These are phyloP conservation scores for Pluvialis apricaria DNA, from an alignment of 2,113 vertebrate genomes.

Conservation along the genomic window DNA sequence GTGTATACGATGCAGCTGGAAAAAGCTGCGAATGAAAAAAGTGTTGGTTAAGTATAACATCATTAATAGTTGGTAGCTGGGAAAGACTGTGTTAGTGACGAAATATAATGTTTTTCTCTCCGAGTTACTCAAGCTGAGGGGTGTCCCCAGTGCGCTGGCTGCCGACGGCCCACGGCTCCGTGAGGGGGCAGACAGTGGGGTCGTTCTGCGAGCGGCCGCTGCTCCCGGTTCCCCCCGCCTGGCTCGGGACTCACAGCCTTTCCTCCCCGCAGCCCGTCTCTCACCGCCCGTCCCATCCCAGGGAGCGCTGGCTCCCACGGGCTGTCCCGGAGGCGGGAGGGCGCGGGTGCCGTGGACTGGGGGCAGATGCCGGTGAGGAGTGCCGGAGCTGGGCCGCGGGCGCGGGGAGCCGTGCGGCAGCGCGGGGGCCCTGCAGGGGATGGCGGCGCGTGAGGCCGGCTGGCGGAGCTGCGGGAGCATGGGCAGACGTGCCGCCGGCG, in stretches of 20 bases:
- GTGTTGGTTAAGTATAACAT: background rate
- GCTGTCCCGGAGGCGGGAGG: background rate
- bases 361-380: too few species aligned
- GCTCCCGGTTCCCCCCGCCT: background rate
- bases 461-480: too few species aligned
- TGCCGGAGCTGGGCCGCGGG: background rate
- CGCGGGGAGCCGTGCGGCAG: background rate
- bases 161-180: background rate
- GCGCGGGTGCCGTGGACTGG: background rate
- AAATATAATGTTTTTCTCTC: background rate
- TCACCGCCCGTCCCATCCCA: rapidly evolving
- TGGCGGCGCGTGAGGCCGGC: too few species aligned
- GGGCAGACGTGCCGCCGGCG: background rate
- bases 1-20: background rate
- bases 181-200: background rate
- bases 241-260: background rate
- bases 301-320: rapidly evolving
- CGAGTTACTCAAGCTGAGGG: background rate
- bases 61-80: background rate
- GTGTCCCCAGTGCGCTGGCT: background rate
- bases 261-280: background rate
- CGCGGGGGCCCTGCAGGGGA: background rate
- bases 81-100: background rate
- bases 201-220: background rate
- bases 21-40: background rate